Evolutionary conservation across 2,888 invertebrate species (phyloP), one percentile per base, ranked within the genome.

Genomic region (Ceramica pisi): DNA sequence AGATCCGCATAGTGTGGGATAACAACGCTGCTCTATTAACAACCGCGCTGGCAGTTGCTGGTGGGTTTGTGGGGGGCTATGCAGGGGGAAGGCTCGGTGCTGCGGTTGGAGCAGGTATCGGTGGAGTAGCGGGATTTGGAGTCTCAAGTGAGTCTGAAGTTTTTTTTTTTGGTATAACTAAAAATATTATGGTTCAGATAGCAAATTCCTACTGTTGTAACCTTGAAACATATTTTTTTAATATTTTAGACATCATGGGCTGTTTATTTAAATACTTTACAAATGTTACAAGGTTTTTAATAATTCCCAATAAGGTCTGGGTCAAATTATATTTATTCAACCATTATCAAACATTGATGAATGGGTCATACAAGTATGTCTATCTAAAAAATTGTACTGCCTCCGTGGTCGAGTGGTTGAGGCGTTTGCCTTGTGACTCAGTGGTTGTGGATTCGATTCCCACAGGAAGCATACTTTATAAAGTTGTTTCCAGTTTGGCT

Each of bases 1-100:
- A 94, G 6, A 93, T 95, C 71, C 87, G 92, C 41, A 89, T 95
- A 71, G 80, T 90, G 66, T 95, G 94, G 94, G 87, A 94, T 67
- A 38, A 76, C 0, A 90, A 93, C 8, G 90, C 91, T 0, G 92
- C 92, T 0, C 26, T 94, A 0, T 62, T 93, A 56, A 89, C 93
- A 0, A 90, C 93, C 0, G 90, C 86, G 0, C 83, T 92, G 71
- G 92, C 93, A 0, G 50, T 94, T 2, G 92, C 92, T 0, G 95
- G 95, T 0, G 94, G 92, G 0, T 19, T 94, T 2, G 38, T 94
- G 0, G 95, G 95, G 0, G 93, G 93, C 0, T 92, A 90, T 26
- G 87, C 91, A 0, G 94, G 94, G 0, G 95, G 95, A 0, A 77
- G 91, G 55, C 2, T 94, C 8, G 94, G 94, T 0, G 95, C 94